phyloP scores from a whole-genome alignment of 2,113 vertebrate species.

The Forbesichthys agassizii region DNA sequence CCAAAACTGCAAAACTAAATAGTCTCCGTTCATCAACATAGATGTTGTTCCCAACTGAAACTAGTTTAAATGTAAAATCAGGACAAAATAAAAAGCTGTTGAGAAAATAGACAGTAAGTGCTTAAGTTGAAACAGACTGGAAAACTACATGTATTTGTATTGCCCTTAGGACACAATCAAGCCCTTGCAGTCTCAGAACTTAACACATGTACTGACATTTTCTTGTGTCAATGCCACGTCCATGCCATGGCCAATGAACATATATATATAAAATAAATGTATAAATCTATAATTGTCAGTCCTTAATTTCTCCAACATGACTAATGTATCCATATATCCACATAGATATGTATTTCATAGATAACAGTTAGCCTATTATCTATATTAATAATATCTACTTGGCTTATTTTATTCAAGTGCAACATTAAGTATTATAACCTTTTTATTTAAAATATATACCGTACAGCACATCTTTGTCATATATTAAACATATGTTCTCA shows the following conservation, averaged over 20 bases:
- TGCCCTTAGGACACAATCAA: slow-evolving; percentile 26
- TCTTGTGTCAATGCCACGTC: not conserved
- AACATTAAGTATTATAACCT: no score
- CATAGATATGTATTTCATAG: no score
- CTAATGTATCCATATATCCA: no score
- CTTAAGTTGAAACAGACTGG: slow-evolving; percentile 31
- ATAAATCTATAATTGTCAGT: no score
- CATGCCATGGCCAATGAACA: not conserved
- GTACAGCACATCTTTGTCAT: no score
- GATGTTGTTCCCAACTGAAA: slow-evolving; percentile 5
- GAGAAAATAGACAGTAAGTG: slow-evolving; percentile 6
- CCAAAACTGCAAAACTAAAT: slow-evolving; percentile 1
- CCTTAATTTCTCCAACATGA: no score
- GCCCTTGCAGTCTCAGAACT: not conserved
- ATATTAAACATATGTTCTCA: not conserved
- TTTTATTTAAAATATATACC: no score
- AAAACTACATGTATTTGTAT: slow-evolving; percentile 39
- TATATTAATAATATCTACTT: no score
- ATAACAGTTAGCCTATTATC: no score
- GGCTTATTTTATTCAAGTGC: no score
- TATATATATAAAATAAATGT: no score
- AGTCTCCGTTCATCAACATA: slow-evolving; percentile 15
- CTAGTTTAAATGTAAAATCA: slow-evolving; percentile 19
- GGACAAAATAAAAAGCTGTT: slow-evolving; percentile 32
- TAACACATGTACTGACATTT: not conserved